These are phyloP conservation scores for Ciconia boyciana DNA, from an alignment of 2,113 vertebrate species.

Conservation along the genomic window DNA sequence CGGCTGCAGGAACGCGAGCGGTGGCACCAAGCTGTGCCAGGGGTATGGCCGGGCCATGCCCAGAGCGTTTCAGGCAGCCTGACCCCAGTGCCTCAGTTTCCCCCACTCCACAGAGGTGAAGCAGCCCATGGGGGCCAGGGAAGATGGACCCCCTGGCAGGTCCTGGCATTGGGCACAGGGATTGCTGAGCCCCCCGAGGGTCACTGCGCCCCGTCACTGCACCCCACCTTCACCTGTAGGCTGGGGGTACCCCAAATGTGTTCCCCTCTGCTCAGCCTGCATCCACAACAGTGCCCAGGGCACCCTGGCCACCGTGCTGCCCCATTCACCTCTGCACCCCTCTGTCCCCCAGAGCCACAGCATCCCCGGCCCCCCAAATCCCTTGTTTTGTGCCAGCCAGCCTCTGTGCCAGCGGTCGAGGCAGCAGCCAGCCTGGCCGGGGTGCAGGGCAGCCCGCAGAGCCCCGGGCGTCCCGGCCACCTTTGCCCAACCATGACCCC, in stretches of 20 bases:
- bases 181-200: background rate
- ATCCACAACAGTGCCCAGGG: background rate
- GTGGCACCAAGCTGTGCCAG: background rate
- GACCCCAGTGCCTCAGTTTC: background rate
- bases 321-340: fast-evolving
- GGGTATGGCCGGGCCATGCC: fast-evolving
- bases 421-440: background rate
- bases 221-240: background rate
- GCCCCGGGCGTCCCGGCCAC: fast-evolving
- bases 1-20: fast-evolving
- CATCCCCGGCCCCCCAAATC: fast-evolving
- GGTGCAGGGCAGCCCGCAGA: background rate
- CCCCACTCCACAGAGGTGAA: background rate
- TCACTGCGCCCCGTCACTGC: background rate
- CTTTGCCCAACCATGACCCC: background rate
- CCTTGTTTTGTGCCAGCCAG: background rate
- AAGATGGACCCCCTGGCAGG: fast-evolving
- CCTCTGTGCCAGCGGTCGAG: too few relatives aligned
- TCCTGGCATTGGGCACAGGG: background rate
- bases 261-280: background rate
- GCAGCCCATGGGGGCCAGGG: too few relatives aligned
- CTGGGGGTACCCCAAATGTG: fast-evolving
- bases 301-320: background rate
- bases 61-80: fast-evolving
- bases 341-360: background rate